Evolutionary conservation across 1,140 invertebrate species (phyloP).

Genomic region (Drosophila jambulina): DNA sequence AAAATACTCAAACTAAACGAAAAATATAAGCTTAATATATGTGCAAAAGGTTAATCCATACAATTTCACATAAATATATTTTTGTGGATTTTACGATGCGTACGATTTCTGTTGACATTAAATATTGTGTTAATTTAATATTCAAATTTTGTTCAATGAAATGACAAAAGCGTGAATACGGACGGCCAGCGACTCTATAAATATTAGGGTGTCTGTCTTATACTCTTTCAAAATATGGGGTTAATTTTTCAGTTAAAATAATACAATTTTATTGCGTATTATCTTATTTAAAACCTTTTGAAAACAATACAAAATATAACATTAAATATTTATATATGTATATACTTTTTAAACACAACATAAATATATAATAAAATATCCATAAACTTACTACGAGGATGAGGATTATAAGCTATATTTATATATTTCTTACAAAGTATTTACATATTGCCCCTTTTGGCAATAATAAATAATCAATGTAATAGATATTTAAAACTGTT

Average conservation of each 20-base stretch:
- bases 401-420: neutral
- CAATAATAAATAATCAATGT: too few relatives aligned
- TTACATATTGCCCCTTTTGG: neutral
- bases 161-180: constrained; percentile 59
- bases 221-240: constrained; percentile 3
- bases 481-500: neutral
- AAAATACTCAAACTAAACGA: constrained; percentile 53
- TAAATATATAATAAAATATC: neutral
- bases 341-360: neutral
- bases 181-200: neutral
- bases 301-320: neutral
- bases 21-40: constrained; percentile 33
- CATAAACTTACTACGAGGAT: neutral
- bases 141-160: constrained; percentile 66
- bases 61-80: constrained; percentile 68
- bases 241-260: too few relatives aligned
- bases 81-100: constrained; percentile 66
- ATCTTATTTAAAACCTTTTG: neutral
- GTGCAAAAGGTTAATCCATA: constrained; percentile 38
- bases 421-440: neutral
- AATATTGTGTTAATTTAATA: constrained; percentile 83
- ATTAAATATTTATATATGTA: too few relatives aligned
- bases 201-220: neutral
- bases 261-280: neutral
- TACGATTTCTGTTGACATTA: constrained; percentile 70